Percentiles rank a stretch among this genome's conserved stretches.
phyloP scores from a whole-genome alignment of 2,888 invertebrate genomes.

The Theretra japonica region DNA sequence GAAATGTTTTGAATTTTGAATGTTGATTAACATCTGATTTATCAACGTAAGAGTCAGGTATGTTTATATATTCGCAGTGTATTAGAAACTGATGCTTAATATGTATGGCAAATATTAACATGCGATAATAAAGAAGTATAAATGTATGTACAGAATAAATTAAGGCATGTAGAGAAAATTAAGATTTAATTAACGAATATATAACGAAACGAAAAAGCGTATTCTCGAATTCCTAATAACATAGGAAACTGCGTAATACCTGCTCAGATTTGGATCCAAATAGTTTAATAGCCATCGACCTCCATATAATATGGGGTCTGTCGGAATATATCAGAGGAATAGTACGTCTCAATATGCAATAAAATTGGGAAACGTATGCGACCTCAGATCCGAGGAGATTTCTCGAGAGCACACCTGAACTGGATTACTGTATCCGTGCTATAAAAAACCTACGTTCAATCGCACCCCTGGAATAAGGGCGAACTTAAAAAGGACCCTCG shows the following conservation, averaged over 20 bases:
- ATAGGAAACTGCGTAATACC: conserved; percentile 45
- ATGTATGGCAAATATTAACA: no score
- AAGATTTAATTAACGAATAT: background rate
- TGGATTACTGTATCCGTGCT: conserved; percentile 78
- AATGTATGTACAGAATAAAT: no score
- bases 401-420: conserved; percentile 80
- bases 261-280: conserved; percentile 54
- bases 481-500: conserved; percentile 71
- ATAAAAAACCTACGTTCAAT: conserved; percentile 76
- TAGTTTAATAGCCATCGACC: conserved; percentile 62
- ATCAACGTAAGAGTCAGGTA: no score
- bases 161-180: background rate
- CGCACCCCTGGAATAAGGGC: conserved; percentile 66
- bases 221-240: conserved; percentile 28
- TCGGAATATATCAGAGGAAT: conserved; percentile 72
- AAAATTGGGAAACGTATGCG: conserved; percentile 76
- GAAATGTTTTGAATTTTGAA: no score
- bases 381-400: conserved; percentile 75
- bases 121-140: no score
- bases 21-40: no score
- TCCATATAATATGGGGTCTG: conserved; percentile 61
- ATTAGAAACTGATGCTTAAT: no score
- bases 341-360: conserved; percentile 83
- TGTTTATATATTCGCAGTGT: no score
- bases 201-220: background rate